Evolutionary conservation across 1,140 invertebrate genomes (phyloP).

Genomic region (Cotesia glomerata): DNA sequence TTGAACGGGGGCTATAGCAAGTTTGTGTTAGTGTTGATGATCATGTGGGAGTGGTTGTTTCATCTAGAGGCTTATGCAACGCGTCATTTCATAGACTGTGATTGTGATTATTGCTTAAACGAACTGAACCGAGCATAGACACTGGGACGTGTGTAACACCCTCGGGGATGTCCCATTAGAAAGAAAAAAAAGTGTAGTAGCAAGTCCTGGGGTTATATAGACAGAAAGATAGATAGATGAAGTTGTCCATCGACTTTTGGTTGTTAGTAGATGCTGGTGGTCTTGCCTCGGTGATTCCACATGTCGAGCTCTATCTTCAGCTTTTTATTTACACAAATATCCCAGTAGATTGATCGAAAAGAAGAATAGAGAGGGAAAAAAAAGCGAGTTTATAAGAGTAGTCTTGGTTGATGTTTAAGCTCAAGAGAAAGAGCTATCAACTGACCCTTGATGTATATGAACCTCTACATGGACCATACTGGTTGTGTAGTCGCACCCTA

Average conservation of each 20-base stretch:
- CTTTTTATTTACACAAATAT: no score
- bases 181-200: slow-evolving; percentile 36
- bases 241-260: slow-evolving; percentile 31
- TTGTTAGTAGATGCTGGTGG: slow-evolving; percentile 5
- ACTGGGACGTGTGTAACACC: slow-evolving; percentile 8
- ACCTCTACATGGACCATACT: slow-evolving; percentile 35
- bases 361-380: slow-evolving; percentile 8
- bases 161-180: slow-evolving; percentile 42
- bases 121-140: background rate
- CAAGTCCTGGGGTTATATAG: slow-evolving; percentile 24
- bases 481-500: slow-evolving; percentile 31
- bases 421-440: slow-evolving; percentile 8
- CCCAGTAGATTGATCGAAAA: background rate
- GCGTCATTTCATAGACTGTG: slow-evolving; percentile 10
- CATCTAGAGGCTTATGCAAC: slow-evolving; percentile 4
- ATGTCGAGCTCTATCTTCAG: slow-evolving; percentile 22
- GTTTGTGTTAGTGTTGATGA: background rate
- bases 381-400: background rate
- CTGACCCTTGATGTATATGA: slow-evolving; percentile 16
- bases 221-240: slow-evolving; percentile 42
- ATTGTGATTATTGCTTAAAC: slow-evolving; percentile 14
- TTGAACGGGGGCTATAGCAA: slow-evolving; percentile 11
- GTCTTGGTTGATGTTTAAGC: no score
- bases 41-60: slow-evolving; percentile 19
- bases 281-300: slow-evolving; percentile 36